phyloP scores from a whole-genome alignment of 2,113 vertebrate genomes.

The Mustela lutreola region DNA sequence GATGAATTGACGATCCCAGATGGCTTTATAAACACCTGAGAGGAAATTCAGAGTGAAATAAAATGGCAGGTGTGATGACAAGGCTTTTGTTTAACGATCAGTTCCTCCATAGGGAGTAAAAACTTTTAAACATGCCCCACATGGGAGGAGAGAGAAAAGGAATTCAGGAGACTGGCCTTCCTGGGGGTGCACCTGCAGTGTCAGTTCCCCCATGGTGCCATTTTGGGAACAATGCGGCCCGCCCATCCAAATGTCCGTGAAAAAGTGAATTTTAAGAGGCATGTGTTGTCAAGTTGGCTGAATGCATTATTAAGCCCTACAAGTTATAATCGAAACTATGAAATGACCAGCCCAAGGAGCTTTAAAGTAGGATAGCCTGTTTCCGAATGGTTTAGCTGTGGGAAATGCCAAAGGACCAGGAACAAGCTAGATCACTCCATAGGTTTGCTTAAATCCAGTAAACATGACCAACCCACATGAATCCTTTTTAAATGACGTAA shows the following conservation, averaged over 20 bases:
- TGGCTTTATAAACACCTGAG: conserved; percentile 64
- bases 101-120: background rate
- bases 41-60: conserved; percentile 63
- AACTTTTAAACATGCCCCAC: background rate
- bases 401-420: background rate
- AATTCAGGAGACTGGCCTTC: background rate
- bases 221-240: background rate
- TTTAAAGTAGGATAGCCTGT: background rate
- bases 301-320: background rate
- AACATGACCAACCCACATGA: background rate
- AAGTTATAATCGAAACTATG: background rate
- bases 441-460: background rate
- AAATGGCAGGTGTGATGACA: conserved; percentile 44
- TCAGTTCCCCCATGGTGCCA: background rate
- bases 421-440: background rate
- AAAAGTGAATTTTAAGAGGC: conserved; percentile 30
- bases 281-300: background rate
- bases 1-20: conserved; percentile 27
- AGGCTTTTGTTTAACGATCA: conserved; percentile 64
- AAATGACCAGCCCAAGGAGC: background rate
- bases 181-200: background rate
- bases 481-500: background rate
- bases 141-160: background rate
- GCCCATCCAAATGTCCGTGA: conserved; percentile 18
- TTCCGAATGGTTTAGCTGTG: background rate